Percentiles rank a stretch among this genome's conserved stretches.
phyloP scores from a whole-genome alignment of 2,113 vertebrate species.

The Stigmatopora nigra region DNA sequence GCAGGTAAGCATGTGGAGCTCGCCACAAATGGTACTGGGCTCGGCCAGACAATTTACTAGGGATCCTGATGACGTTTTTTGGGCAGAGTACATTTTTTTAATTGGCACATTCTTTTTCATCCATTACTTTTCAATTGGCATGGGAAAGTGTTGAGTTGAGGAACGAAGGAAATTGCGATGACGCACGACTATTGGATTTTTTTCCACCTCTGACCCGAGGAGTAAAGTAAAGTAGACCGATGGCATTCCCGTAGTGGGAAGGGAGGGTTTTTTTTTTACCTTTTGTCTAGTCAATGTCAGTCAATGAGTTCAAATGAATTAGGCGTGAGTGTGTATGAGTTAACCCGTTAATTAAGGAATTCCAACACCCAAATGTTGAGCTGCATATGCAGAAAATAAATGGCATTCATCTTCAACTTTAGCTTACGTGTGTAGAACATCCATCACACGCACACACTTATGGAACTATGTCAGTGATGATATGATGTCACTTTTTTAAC shows the following conservation, averaged over 20 bases:
- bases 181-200: not conserved
- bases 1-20: slow-evolving; percentile 69
- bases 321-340: not conserved
- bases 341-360: not conserved
- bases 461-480: not conserved
- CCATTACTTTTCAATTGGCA: not conserved
- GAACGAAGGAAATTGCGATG: not conserved
- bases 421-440: not conserved
- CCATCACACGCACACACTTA: not conserved
- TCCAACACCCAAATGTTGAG: not conserved
- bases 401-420: not conserved
- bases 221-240: slow-evolving; percentile 13
- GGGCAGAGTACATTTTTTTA: not conserved
- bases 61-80: not conserved
- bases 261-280: not conserved
- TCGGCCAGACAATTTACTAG: not conserved
- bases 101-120: not conserved
- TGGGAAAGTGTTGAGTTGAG: not conserved
- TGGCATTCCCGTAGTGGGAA: slow-evolving; percentile 31
- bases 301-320: slow-evolving; percentile 6
- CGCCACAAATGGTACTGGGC: not conserved
- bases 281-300: not conserved
- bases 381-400: not conserved
- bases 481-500: not conserved
- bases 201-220: not conserved